Conservation (phyloP, 2,888 invertebrate genomes). For the Dugesia japonica region DNA sequence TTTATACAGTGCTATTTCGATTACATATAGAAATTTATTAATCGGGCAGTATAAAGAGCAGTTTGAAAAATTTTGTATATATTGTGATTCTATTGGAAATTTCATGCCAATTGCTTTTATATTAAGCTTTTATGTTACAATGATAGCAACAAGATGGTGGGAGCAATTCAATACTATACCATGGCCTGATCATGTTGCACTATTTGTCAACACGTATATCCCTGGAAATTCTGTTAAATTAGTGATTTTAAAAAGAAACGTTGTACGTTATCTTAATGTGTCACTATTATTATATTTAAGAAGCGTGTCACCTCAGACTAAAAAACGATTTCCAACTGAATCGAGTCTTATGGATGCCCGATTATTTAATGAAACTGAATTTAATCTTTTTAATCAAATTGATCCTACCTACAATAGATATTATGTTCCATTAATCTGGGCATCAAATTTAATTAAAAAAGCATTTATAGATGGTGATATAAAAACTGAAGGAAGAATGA, state of each 20-base stretch:
- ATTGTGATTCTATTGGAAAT: neutral
- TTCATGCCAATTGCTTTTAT: conserved; percentile 35
- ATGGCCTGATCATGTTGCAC: conserved; percentile 35
- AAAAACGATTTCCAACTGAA: conserved; percentile 50
- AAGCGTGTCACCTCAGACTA: conserved; percentile 55
- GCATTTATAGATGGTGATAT: conserved; percentile 52
- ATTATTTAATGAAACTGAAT: conserved; percentile 54
- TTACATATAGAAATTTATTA: conserved; percentile 4
- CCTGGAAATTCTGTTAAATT: conserved; percentile 38
- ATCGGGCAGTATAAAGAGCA: neutral
- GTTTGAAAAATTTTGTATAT: conserved; percentile 27
- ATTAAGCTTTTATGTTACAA: conserved; percentile 34
- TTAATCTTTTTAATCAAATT: conserved; percentile 53
- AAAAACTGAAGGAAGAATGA: conserved; percentile 51
- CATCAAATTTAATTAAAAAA: conserved; percentile 53
- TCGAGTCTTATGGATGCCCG: conserved; percentile 48
- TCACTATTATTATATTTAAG: conserved; percentile 52
- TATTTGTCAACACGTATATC: conserved; percentile 31
- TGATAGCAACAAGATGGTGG: conserved; percentile 36
- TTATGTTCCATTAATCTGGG: conserved; percentile 57
- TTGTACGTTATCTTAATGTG: conserved; percentile 53
- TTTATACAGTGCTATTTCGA: neutral
- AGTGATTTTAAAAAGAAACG: conserved; percentile 53
- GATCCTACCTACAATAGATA: conserved; percentile 54
- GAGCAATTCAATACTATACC: conserved; percentile 35